Evolutionary conservation across 2,888 invertebrate species (phyloP).

Genomic region (Pelosia muscerda): DNA sequence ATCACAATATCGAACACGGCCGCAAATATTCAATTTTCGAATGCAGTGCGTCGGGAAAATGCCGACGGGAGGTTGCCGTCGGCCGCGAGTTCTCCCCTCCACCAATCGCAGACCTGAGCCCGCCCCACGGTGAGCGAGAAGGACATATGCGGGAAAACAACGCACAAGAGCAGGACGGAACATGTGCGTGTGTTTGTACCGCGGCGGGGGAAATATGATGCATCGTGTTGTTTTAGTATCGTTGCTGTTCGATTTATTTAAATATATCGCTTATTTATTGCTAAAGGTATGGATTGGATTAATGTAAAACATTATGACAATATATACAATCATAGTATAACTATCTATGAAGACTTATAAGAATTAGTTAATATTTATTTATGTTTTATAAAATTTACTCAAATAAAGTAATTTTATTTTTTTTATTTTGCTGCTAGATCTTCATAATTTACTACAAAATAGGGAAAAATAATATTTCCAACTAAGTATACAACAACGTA

Average conservation of each 20-base stretch:
- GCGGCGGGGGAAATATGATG: conserved; percentile 82
- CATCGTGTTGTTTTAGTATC: conserved; percentile 85
- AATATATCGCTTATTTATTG: conserved; percentile 69
- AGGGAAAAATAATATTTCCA: conserved; percentile 19
- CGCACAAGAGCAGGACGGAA: conserved; percentile 59
- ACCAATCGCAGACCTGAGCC: conserved; percentile 78
- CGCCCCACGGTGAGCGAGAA: conserved; percentile 73
- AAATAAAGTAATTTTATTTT: not conserved
- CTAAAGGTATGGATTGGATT: conserved; percentile 73
- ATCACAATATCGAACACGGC: conserved; percentile 23
- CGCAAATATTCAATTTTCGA: conserved; percentile 72
- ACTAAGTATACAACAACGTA: conserved; percentile 29
- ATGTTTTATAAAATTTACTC: conserved; percentile 7
- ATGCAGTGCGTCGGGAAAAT: conserved; percentile 81
- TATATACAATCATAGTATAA: conserved; percentile 20
- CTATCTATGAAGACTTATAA: conserved; percentile 20
- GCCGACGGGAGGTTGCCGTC: conserved; percentile 82
- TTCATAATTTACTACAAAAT: not conserved
- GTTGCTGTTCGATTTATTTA: conserved; percentile 82
- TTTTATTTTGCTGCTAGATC: not conserved
- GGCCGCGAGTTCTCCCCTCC: conserved; percentile 76
- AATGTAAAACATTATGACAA: conserved; percentile 54
- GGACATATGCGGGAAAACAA: conserved; percentile 64
- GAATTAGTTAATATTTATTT: too few species aligned
- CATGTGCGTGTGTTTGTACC: conserved; percentile 77